Evolutionary conservation across 2,113 vertebrate genomes (phyloP).

Genomic region (Asarcornis scutulata): DNA sequence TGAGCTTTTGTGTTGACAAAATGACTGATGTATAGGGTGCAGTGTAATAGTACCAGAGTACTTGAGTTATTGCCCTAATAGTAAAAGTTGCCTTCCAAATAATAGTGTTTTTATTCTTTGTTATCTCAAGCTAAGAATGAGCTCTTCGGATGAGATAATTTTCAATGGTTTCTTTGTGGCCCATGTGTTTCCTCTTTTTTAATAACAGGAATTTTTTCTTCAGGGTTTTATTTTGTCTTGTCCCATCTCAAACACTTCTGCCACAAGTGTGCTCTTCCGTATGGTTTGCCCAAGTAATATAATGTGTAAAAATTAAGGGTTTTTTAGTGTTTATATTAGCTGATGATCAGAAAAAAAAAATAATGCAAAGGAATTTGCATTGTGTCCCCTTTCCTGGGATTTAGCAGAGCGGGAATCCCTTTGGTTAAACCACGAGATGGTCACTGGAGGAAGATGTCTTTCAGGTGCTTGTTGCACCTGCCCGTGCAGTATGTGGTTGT

Average conservation of each 20-base stretch:
- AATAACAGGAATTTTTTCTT: constrained; percentile 12
- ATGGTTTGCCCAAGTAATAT: not conserved
- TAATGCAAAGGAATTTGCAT: not conserved
- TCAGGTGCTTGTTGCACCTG: not conserved
- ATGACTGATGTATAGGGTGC: not conserved
- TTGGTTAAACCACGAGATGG: not conserved
- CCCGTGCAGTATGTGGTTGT: not conserved
- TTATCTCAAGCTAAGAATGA: not conserved
- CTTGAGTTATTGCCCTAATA: not conserved
- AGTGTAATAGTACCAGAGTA: not conserved
- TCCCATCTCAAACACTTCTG: not conserved
- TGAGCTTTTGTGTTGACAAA: not conserved
- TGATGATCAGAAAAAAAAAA: not conserved
- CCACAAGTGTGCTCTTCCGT: not conserved
- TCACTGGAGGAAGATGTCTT: not conserved
- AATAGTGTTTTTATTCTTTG: not conserved
- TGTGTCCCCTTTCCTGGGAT: not conserved
- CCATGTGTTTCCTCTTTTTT: not conserved
- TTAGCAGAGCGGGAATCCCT: not conserved
- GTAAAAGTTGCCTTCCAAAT: not conserved
- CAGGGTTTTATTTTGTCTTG: not conserved
- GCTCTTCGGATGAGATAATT: not conserved
- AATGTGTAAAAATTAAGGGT: not conserved
- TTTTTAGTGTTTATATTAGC: not conserved
- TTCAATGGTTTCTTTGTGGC: not conserved